These are phyloP conservation scores for Lycia hirtaria DNA, from an alignment of 2,888 invertebrate genomes.

Conservation along the genomic window DNA sequence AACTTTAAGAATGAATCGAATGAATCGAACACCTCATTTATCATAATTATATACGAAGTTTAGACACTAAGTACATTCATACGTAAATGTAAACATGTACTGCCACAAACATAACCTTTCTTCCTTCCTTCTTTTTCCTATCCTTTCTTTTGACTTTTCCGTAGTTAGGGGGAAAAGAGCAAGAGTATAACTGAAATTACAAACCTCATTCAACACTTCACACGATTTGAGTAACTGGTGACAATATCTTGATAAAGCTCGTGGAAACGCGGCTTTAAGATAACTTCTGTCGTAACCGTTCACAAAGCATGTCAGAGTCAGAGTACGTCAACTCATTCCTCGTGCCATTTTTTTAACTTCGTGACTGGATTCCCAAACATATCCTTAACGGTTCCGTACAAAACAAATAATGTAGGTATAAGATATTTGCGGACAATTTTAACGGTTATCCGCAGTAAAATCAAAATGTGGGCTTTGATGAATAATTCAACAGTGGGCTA, in stretches of 20 bases:
- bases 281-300: slow-evolving; percentile 7
- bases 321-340: slow-evolving; percentile 18
- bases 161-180: not conserved
- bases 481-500: slow-evolving; percentile 49
- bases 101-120: too few relatives aligned
- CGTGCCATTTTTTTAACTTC: slow-evolving; percentile 14
- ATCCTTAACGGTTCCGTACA: slow-evolving; percentile 41
- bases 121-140: too few relatives aligned
- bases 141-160: too few relatives aligned
- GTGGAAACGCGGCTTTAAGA: not conserved
- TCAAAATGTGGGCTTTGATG: slow-evolving; percentile 42
- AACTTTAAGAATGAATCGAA: too few relatives aligned
- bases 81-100: too few relatives aligned
- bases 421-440: slow-evolving; percentile 31
- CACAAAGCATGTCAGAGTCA: slow-evolving; percentile 1
- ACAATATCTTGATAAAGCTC: not conserved
- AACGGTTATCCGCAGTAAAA: slow-evolving; percentile 16
- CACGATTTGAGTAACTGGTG: not conserved
- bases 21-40: too few relatives aligned
- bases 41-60: too few relatives aligned
- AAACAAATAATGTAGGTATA: slow-evolving; percentile 33
- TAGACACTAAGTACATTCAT: too few relatives aligned
- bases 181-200: too few relatives aligned
- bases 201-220: too few relatives aligned
- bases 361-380: slow-evolving; percentile 23